phyloP scores from a whole-genome alignment of 1,140 invertebrate species.

The Drosophila lacertosa region DNA sequence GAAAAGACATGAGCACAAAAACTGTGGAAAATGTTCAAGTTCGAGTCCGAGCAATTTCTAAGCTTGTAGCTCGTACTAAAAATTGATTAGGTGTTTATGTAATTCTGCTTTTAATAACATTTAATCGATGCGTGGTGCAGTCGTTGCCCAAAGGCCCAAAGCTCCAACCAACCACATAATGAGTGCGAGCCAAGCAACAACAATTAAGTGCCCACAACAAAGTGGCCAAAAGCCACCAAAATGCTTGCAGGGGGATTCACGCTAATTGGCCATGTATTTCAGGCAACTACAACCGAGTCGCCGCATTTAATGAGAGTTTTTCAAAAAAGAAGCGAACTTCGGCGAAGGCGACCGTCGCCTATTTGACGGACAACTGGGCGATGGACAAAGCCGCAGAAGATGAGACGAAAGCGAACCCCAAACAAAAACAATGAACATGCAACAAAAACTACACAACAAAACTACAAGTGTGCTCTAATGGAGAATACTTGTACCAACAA shows the following conservation, averaged over 20 bases:
- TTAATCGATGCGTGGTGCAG: constrained; percentile 63
- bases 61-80: constrained; percentile 42
- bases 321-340: constrained; percentile 54
- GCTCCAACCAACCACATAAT: constrained; percentile 51
- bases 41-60: constrained; percentile 32
- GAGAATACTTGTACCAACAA: neutral
- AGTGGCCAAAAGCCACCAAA: constrained; percentile 25
- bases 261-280: constrained; percentile 74
- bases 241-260: constrained; percentile 60
- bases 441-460: constrained; percentile 43
- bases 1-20: constrained; percentile 36
- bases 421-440: constrained; percentile 80
- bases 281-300: constrained; percentile 73
- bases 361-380: constrained; percentile 43
- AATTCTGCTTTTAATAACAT: constrained; percentile 70
- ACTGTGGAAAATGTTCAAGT: constrained; percentile 11
- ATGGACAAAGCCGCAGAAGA: constrained; percentile 6
- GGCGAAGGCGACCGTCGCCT: constrained; percentile 44
- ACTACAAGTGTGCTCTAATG: neutral
- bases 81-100: constrained; percentile 71
- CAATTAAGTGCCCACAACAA: constrained; percentile 60
- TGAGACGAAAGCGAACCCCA: constrained; percentile 51
- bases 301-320: constrained; percentile 73
- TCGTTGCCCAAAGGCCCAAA: constrained; percentile 41
- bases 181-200: no score